These are phyloP conservation scores for Atrichornis clamosus DNA, from an alignment of 2,113 vertebrate species.

Conservation along the genomic window DNA sequence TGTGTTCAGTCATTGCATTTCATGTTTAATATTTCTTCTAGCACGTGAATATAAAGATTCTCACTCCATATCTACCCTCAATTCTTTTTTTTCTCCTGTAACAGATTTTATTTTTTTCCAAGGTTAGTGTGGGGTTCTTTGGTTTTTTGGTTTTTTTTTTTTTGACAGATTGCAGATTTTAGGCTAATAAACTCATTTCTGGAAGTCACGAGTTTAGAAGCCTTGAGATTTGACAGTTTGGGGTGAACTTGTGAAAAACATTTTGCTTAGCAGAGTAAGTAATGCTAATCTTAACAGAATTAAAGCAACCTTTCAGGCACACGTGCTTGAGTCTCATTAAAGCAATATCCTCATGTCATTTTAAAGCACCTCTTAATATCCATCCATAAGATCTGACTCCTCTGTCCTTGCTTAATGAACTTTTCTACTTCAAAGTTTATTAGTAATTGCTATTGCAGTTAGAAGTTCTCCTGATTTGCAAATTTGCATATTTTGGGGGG, in stretches of 20 bases:
- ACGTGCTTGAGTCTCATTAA: background rate
- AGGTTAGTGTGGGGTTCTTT: no score
- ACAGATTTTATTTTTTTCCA: background rate
- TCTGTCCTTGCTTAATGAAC: background rate
- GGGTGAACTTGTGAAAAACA: background rate
- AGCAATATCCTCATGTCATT: background rate
- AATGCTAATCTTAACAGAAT: background rate
- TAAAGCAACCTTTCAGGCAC: background rate
- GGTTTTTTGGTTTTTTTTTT: background rate
- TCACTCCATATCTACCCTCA: background rate
- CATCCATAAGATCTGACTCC: background rate
- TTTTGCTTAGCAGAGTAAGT: background rate
- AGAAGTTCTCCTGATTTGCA: background rate
- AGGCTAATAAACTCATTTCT: background rate
- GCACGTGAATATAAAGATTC: background rate
- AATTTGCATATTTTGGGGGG: background rate
- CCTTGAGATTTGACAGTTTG: background rate
- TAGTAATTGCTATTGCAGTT: background rate
- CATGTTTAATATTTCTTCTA: background rate
- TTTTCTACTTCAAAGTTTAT: background rate
- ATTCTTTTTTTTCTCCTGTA: background rate
- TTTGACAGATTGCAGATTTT: background rate
- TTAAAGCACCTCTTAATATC: background rate
- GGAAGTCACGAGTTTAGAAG: background rate
- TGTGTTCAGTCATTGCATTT: background rate